A percentile compares a stretch with the other conserved stretches of the same genome.
Evolutionary conservation across 2,797 vertebrate species (phyloP).

Genomic region (Gadopsis bispinosus): DNA sequence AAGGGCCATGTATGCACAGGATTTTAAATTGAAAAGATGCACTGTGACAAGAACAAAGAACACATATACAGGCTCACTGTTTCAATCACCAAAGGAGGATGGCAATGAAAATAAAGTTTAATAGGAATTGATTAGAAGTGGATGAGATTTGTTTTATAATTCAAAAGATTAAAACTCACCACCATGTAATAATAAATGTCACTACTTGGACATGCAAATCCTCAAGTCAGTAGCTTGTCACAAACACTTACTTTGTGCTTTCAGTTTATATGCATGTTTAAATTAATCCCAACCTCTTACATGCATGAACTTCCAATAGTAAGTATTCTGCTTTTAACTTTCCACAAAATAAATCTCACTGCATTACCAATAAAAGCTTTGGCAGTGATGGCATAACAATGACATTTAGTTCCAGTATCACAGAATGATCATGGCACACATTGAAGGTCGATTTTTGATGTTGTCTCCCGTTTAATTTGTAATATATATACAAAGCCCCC

Average conservation of each 20-base stretch:
- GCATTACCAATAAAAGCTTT: constrained; percentile 28
- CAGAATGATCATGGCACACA: constrained; percentile 44
- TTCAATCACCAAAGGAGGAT: constrained; percentile 18
- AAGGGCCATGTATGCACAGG: constrained; percentile 41
- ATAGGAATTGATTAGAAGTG: constrained; percentile 22
- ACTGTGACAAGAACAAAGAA: constrained; percentile 51
- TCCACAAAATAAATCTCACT: constrained; percentile 24
- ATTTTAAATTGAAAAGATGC: constrained; percentile 61
- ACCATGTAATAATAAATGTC: constrained; percentile 24
- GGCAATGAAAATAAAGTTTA: constrained; percentile 24
- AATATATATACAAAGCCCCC: constrained; percentile 79
- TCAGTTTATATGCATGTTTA: constrained; percentile 25
- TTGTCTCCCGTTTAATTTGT: constrained; percentile 74
- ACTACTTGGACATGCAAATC: constrained; percentile 41
- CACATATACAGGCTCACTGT: constrained; percentile 15
- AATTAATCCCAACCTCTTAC: constrained; percentile 6
- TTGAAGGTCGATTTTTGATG: constrained; percentile 56
- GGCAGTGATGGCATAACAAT: constrained; percentile 44
- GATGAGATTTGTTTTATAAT: constrained; percentile 33
- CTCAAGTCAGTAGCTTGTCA: constrained; percentile 42
- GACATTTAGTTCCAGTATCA: constrained; percentile 42
- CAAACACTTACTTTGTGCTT: constrained; percentile 32
- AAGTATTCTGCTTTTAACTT: constrained; percentile 12
- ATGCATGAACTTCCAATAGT: constrained; percentile 23
- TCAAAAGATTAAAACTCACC: constrained; percentile 48